Conservation (phyloP, 2,113 vertebrate genomes). For the Rhizomys pruinosus region DNA sequence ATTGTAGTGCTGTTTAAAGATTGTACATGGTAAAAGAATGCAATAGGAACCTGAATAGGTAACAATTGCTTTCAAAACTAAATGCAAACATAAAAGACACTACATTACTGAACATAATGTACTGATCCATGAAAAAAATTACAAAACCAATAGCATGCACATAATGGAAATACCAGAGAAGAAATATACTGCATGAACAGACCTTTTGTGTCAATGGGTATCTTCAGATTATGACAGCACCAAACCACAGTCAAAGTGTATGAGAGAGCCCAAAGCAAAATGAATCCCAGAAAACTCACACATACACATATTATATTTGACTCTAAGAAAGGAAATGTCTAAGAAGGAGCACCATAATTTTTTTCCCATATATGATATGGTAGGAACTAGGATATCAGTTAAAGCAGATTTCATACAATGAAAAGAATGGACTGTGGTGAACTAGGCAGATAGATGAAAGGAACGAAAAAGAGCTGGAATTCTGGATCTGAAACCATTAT, state of each 20-base stretch:
- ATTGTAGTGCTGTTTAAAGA: too few relatives aligned
- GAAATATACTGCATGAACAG: not conserved
- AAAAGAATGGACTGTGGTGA: too few relatives aligned
- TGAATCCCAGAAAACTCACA: not conserved
- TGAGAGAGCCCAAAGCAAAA: not conserved
- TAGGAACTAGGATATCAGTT: too few relatives aligned
- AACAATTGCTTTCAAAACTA: not conserved
- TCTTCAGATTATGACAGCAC: not conserved
- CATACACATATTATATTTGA: too few relatives aligned
- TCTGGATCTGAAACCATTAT: too few relatives aligned
- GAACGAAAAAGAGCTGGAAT: too few relatives aligned
- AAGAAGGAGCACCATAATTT: not conserved
- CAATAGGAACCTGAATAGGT: not conserved
- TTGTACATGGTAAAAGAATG: not conserved
- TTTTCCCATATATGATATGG: too few relatives aligned
- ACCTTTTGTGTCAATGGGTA: not conserved
- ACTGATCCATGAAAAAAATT: not conserved
- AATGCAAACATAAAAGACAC: not conserved
- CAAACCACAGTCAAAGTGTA: not conserved
- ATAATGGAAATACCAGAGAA: not conserved
- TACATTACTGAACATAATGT: not conserved
- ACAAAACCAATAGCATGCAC: not conserved
- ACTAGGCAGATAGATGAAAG: too few relatives aligned
- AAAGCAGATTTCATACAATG: too few relatives aligned
- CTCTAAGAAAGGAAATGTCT: not conserved